Conservation (phyloP, 2,797 vertebrate genomes). For the Ataeniobius toweri region DNA sequence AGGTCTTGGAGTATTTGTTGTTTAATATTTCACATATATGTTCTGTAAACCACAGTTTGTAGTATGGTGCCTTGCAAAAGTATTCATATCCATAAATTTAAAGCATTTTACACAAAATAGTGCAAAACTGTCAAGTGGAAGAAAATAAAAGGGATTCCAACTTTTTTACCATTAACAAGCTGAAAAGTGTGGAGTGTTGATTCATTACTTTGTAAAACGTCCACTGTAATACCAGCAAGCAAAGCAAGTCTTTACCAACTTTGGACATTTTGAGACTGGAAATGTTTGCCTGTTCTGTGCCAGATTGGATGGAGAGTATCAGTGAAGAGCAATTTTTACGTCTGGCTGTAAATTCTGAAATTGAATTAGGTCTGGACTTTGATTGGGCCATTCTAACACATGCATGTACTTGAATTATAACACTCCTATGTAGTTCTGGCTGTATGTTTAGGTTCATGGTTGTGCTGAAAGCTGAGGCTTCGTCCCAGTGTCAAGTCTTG, state of each 20-base stretch:
- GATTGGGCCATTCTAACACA: not conserved
- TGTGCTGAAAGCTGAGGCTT: not conserved
- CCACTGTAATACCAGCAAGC: not conserved
- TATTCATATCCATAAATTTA: not conserved
- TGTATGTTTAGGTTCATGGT: not conserved
- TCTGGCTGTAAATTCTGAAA: not conserved
- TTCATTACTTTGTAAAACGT: not conserved
- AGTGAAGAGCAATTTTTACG: not conserved
- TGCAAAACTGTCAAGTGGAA: not conserved
- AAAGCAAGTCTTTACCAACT: not conserved
- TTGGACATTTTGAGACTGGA: not conserved
- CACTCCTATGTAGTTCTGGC: not conserved
- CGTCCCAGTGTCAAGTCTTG: not conserved
- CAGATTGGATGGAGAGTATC: not conserved
- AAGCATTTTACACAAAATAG: not conserved
- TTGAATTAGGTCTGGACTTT: no score
- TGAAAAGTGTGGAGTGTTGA: not conserved
- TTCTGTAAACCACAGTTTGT: not conserved
- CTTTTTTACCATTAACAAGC: not conserved
- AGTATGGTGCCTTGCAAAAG: not conserved
- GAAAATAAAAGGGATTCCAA: not conserved
- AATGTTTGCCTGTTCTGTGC: not conserved
- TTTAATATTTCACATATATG: slow-evolving; percentile 40
- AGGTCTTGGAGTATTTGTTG: slow-evolving; percentile 52
- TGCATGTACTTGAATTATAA: not conserved